Percentiles rank a stretch among this genome's conserved stretches.
Evolutionary conservation across 2,797 vertebrate genomes (phyloP).

Genomic region (Picus viridis): DNA sequence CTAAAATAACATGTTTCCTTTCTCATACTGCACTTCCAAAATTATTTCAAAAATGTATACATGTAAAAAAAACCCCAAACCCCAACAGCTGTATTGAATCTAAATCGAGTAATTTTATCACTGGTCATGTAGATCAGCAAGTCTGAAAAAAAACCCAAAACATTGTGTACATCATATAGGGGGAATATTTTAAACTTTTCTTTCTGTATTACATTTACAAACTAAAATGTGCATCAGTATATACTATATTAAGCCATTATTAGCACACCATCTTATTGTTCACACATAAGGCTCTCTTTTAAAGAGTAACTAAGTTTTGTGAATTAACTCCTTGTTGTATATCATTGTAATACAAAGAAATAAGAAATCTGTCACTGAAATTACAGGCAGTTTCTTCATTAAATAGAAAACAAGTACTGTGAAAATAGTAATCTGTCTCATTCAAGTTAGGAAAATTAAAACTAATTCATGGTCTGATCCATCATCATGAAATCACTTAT

Average conservation of each 20-base stretch:
- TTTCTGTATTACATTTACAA: not conserved
- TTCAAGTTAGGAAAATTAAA: not conserved
- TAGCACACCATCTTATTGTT: not conserved
- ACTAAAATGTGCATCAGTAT: not conserved
- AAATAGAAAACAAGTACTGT: not conserved
- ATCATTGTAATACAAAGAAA: not conserved
- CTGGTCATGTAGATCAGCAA: not conserved
- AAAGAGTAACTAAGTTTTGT: not conserved
- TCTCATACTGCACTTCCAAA: not conserved
- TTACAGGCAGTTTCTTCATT: conserved; percentile 17
- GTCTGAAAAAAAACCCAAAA: not conserved
- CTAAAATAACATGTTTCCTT: not conserved
- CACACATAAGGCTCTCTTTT: not conserved
- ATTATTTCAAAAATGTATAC: not conserved
- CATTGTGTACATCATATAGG: not conserved
- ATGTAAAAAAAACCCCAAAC: not conserved
- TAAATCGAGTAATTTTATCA: not conserved
- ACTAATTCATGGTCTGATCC: not conserved
- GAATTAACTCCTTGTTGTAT: not conserved
- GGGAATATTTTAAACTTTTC: not conserved
- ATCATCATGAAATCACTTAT: conserved; percentile 13
- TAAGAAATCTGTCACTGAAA: not conserved
- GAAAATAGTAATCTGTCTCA: not conserved
- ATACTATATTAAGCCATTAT: not conserved
- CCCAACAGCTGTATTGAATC: not conserved